Conservation (phyloP, 1,140 invertebrate species). For the Drosophila dunni region DNA sequence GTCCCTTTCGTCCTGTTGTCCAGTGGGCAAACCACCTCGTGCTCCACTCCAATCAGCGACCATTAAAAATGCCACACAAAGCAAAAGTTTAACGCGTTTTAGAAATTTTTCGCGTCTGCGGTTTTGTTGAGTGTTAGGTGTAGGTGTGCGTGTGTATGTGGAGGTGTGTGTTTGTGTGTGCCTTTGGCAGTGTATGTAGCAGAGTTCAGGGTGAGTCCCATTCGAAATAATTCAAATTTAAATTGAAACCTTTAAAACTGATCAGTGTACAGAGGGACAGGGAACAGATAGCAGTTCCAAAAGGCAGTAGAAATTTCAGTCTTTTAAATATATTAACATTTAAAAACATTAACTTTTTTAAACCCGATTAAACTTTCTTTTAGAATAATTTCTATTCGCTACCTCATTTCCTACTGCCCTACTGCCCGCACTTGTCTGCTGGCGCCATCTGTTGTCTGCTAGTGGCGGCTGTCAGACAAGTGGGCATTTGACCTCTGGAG, state of each 20-base stretch:
- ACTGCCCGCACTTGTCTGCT: not conserved
- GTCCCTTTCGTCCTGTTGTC: conserved; percentile 18
- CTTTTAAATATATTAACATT: too few relatives aligned
- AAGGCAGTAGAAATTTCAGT: too few relatives aligned
- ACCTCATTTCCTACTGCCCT: too few relatives aligned
- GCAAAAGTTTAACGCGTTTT: conserved; percentile 75
- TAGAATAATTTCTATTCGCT: too few relatives aligned
- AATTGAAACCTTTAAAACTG: too few relatives aligned
- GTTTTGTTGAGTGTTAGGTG: conserved; percentile 20
- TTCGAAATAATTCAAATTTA: not conserved
- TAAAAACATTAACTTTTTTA: too few relatives aligned
- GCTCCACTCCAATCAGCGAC: conserved; percentile 50
- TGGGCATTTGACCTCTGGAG: conserved; percentile 31
- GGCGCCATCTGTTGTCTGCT: conserved; percentile 27
- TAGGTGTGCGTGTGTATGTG: conserved; percentile 13
- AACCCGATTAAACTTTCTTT: too few relatives aligned
- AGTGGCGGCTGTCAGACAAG: conserved; percentile 29
- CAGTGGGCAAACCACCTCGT: not conserved
- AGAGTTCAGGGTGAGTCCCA: not conserved
- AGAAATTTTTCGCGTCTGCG: conserved; percentile 50
- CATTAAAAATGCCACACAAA: conserved; percentile 70
- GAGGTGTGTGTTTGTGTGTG: not conserved
- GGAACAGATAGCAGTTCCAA: too few relatives aligned
- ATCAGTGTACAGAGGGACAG: too few relatives aligned
- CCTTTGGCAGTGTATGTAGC: too few relatives aligned